Evolutionary conservation across 1,140 invertebrate species (phyloP), one percentile per base, ranked within the genome.

Genomic region (Drosophila albomicans): DNA sequence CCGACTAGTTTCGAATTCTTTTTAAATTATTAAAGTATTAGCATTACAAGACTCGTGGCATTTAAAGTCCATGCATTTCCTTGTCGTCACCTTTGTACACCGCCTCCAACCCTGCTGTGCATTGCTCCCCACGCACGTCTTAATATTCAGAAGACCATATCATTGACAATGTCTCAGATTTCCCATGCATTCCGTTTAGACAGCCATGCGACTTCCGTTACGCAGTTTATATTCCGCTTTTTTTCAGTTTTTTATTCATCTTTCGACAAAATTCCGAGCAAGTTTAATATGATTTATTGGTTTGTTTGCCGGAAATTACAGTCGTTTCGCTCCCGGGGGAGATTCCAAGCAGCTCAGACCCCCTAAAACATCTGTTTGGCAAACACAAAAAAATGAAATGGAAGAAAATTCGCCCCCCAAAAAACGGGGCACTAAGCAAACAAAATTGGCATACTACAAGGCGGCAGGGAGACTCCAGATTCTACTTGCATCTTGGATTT

Each of bases 281-380:
- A 81, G 79, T 87, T 90, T 90, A 88, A 91, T 88, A 91, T 90
- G 90, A 91, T 91, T 91, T 91, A 91, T 91, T 87, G 90, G 86
- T 90, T 88, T 91, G 90, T 91, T 91, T 90, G 82, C 81, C 90
- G 86, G 90, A 91, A 90, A 90, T 91, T 91, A 91, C 90, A 79
- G 75, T 74, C 84, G 79, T 63, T 80, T 78, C 52, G 61, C 52
- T 70, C 13, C 66, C 38, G 13, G 38, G 30, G 41, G 69, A 41
- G 65, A 56, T 74, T 41, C 41, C 48, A 20, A 30, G n/a, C 48
- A 30, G 57, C 58, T 61, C 69, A 61, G 63, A 28, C 61, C 43
- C 43, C 58, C 57, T 15, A 16, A 4, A 68, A 52, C 71, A 75
- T 62, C 59, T 75, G 63, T 62, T 67, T n/a, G 54, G 8, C 35